These are phyloP conservation scores for Labeo catla DNA, from an alignment of 2,113 vertebrate species.

Conservation along the genomic window DNA sequence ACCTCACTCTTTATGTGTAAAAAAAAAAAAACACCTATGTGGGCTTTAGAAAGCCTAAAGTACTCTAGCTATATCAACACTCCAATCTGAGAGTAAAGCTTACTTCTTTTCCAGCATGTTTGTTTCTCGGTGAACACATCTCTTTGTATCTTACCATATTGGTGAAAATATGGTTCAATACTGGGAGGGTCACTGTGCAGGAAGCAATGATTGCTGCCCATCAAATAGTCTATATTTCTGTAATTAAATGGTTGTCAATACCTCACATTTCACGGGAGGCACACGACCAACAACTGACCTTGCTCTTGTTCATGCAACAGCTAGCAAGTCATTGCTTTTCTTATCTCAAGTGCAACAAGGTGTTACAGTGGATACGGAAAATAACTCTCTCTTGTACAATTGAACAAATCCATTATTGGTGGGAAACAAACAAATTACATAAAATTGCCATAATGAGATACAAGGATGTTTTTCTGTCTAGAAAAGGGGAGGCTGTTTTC, in stretches of 20 bases:
- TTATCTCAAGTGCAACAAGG: conserved; percentile 27
- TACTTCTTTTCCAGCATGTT: not conserved
- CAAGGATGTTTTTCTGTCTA: conserved; percentile 44
- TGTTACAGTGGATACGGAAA: not conserved
- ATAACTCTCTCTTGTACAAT: conserved; percentile 35
- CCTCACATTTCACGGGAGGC: conserved; percentile 25
- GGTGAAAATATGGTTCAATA: conserved; percentile 17
- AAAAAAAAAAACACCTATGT: too few species aligned
- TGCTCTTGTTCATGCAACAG: not conserved
- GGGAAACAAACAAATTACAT: conserved; percentile 40
- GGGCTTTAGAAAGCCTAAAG: not conserved
- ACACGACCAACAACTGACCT: conserved; percentile 31
- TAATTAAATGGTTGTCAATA: conserved; percentile 41
- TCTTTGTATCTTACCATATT: not conserved
- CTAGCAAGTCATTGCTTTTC: not conserved
- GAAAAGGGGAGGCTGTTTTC: conserved; percentile 30
- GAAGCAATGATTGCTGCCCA: conserved; percentile 35
- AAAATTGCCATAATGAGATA: conserved; percentile 49
- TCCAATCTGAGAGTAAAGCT: too few species aligned
- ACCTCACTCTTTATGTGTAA: too few species aligned
- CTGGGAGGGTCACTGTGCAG: not conserved
- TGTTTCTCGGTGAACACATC: not conserved
- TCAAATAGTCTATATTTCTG: conserved; percentile 29
- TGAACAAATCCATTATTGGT: conserved; percentile 31
- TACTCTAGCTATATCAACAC: not conserved